Evolutionary conservation across 2,113 vertebrate species (phyloP).

Genomic region (Hiodon tergisus): DNA sequence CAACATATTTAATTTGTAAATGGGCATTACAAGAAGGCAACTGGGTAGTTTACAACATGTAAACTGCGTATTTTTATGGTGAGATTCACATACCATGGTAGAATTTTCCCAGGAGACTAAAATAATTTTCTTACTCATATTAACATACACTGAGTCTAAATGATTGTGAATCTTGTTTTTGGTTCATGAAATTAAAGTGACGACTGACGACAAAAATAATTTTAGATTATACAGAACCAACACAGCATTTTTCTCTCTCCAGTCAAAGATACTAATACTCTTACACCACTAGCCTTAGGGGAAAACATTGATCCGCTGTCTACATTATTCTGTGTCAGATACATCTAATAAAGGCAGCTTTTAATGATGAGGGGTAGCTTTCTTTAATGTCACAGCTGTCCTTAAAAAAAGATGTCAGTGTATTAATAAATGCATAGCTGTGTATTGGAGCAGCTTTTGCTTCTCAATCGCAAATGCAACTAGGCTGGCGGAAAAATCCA

Average conservation of each 20-base stretch:
- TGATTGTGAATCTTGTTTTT: not conserved
- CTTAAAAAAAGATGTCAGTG: too few relatives aligned
- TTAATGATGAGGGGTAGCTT: too few relatives aligned
- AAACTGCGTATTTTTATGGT: slow-evolving; percentile 28
- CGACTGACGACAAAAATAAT: slow-evolving; percentile 39
- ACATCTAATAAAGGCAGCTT: too few relatives aligned
- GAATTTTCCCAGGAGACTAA: slow-evolving; percentile 31
- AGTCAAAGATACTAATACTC: slow-evolving; percentile 11
- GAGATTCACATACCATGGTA: not conserved
- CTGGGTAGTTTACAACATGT: slow-evolving; percentile 22
- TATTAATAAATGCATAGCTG: too few relatives aligned
- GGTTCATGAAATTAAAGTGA: slow-evolving; percentile 35
- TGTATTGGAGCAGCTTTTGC: too few relatives aligned
- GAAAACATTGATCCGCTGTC: slow-evolving; percentile 10
- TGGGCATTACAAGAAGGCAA: slow-evolving; percentile 37
- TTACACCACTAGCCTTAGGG: slow-evolving; percentile 3
- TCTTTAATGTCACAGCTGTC: too few relatives aligned
- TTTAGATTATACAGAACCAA: slow-evolving; percentile 22
- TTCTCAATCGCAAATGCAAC: too few relatives aligned
- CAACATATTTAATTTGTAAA: slow-evolving; percentile 33
- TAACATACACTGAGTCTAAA: slow-evolving; percentile 20
- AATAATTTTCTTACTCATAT: slow-evolving; percentile 38
- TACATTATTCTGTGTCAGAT: too few relatives aligned
- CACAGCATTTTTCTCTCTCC: not conserved
- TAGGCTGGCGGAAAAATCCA: too few relatives aligned